Base-by-base conservation (phyloP, 1,140 invertebrate genomes). In the Bombus breviceps region DNA sequence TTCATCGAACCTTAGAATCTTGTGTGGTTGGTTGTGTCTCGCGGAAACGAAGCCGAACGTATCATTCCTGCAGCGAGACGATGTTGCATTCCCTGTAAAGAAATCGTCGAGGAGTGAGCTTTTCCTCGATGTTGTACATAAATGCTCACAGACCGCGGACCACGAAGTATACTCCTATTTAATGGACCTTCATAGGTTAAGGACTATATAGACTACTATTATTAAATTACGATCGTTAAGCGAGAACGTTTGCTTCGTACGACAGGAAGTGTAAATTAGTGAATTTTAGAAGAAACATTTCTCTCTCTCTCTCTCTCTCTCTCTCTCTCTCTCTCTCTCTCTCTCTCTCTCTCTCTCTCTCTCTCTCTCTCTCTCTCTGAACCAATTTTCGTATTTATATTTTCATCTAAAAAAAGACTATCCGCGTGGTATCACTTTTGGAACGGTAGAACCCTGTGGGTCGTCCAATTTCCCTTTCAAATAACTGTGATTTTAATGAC, bases 11-110 rank as follows among this genome's bases (percentile, higher is more conserved):
- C 53, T 43, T 57, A 28, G 59, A n/a, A 12, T 62, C 77, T 72
- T 47, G 68, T 43, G 59, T 79, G 18, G 47, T 22, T 79, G 18
- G 47, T 22, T 43, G 73, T 71, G 71, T 85, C 80, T 81, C 72
- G 80, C 69, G 66, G 5, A 66, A 72, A 85, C 78, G 71, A 90
- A 86, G 32, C 73, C 32, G 78, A 87, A 87, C 88, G 86, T 90
- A 90, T 37, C 89, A 90, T 90, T 90, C 89, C 89, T 57, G 75
- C 39, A 72, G 76, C 83, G 75, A 83, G 86, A 88, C 68, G 69
- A 84, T 62, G 57, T 79, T 90, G 88, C 89, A 90, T 90, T 90
- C 88, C 88, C 75, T 86, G 62, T 81, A 79, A 83, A 34, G 22
- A 43, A 81, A 12, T 34, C 78, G 53, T 86, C 79, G 79, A 34